Percentiles rank a stretch among this genome's conserved stretches.
Evolutionary conservation across 2,888 invertebrate species (phyloP).

Genomic region (Andrena flavipes): DNA sequence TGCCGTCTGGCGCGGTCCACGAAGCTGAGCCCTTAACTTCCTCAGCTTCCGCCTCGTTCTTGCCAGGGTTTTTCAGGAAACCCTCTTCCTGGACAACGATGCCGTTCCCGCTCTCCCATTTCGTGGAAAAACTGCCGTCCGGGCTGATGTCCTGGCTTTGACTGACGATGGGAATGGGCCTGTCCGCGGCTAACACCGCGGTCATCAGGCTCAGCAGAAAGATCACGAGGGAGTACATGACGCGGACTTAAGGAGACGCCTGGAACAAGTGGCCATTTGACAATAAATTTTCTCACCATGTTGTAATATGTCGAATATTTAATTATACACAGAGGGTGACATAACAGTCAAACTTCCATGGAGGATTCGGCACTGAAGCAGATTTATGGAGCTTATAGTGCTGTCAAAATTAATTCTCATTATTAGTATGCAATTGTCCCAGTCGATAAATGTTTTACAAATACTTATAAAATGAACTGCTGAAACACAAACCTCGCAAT

Average conservation of each 20-base stretch:
- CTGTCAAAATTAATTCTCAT: too few species aligned
- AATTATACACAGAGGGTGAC: too few species aligned
- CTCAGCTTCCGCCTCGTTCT: constrained; percentile 79
- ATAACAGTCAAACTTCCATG: too few species aligned
- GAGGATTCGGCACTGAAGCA: too few species aligned
- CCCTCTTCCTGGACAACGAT: constrained; percentile 84
- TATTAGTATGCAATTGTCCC: too few species aligned
- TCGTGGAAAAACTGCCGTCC: constrained; percentile 75
- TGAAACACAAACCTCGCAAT: too few species aligned
- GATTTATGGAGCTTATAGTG: too few species aligned
- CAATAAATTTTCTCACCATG: too few species aligned
- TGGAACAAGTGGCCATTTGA: not conserved
- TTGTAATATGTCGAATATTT: too few species aligned
- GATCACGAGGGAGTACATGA: constrained; percentile 48
- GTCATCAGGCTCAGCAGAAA: constrained; percentile 49
- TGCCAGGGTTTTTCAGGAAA: constrained; percentile 79
- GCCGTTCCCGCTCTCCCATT: constrained; percentile 82
- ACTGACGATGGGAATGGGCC: constrained; percentile 73
- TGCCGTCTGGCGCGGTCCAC: constrained; percentile 84
- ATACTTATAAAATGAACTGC: too few species aligned
- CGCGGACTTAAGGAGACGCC: not conserved
- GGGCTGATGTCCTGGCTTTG: constrained; percentile 76
- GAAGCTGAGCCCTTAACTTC: constrained; percentile 80
- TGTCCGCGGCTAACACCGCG: constrained; percentile 50
- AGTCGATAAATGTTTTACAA: too few species aligned